Percentiles rank a stretch among this genome's conserved stretches.
phyloP scores from a whole-genome alignment of 2,888 invertebrate genomes.

The Coelopa pilipes region DNA sequence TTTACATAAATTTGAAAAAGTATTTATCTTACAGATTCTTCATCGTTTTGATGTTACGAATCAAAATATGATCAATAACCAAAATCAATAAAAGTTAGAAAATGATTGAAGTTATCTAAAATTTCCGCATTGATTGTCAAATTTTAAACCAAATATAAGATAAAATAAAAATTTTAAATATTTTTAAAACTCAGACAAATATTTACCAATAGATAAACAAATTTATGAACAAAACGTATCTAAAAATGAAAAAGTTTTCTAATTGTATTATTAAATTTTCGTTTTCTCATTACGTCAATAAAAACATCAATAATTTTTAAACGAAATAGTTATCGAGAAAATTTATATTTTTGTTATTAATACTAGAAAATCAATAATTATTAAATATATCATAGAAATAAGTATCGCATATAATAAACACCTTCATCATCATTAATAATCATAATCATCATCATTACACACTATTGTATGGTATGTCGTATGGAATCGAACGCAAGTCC shows the following conservation, averaged over 20 bases:
- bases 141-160: conserved; percentile 23
- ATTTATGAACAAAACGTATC: neutral
- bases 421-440: conserved; percentile 1
- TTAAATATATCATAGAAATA: too few relatives aligned
- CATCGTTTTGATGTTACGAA: conserved; percentile 13
- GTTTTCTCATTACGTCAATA: conserved; percentile 23
- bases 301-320: conserved; percentile 25
- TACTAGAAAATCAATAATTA: neutral
- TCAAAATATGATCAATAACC: too few relatives aligned
- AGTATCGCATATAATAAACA: neutral
- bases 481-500: neutral
- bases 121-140: neutral
- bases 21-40: neutral
- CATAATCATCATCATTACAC: conserved; percentile 2
- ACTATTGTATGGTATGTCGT: neutral
- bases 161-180: neutral
- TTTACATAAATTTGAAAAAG: conserved; percentile 51
- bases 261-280: neutral
- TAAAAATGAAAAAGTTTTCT: neutral
- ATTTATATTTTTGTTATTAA: conserved; percentile 2
- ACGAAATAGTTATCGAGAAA: neutral
- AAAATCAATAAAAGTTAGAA: conserved; percentile 25
- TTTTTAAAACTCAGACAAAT: neutral
- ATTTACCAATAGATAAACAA: neutral
- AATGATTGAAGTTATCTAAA: conserved; percentile 21